Conservation (phyloP, 2,113 vertebrate genomes). For the Epinephelus cyanopodus region DNA sequence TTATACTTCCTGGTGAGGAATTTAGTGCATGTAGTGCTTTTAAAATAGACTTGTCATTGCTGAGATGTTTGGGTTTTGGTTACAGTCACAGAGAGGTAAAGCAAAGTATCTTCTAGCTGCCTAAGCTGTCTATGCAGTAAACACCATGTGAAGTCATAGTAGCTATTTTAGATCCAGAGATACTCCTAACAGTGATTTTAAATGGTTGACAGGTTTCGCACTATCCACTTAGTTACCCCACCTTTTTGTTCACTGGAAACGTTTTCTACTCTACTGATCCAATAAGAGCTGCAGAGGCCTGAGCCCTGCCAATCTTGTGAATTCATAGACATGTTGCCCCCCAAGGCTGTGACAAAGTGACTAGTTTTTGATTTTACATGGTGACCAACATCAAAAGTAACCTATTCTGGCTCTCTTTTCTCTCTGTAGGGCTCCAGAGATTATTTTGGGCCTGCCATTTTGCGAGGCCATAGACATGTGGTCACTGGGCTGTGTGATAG, state of each 20-base stretch:
- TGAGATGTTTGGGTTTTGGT: neutral
- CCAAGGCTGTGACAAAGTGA: neutral
- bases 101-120: neutral
- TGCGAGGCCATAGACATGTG: constrained; percentile 99
- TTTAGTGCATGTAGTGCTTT: neutral
- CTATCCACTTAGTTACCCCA: neutral
- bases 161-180: neutral
- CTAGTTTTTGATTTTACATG: constrained; percentile 1
- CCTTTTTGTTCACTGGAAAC: neutral
- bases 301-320: neutral
- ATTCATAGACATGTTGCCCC: neutral
- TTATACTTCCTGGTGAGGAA: neutral
- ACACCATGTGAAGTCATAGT: neutral
- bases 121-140: neutral
- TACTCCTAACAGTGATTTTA: neutral
- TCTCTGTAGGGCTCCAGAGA: constrained; percentile 94
- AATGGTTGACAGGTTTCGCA: neutral
- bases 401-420: constrained; percentile 36
- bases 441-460: constrained; percentile 98
- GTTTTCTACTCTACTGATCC: neutral
- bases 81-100: neutral
- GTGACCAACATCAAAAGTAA: constrained; percentile 18
- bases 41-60: neutral
- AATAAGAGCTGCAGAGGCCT: neutral
- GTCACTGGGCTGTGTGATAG: constrained; percentile 98